Base-by-base conservation (phyloP, 23 tunicate genomes). In the Halocynthia aurantium region DNA sequence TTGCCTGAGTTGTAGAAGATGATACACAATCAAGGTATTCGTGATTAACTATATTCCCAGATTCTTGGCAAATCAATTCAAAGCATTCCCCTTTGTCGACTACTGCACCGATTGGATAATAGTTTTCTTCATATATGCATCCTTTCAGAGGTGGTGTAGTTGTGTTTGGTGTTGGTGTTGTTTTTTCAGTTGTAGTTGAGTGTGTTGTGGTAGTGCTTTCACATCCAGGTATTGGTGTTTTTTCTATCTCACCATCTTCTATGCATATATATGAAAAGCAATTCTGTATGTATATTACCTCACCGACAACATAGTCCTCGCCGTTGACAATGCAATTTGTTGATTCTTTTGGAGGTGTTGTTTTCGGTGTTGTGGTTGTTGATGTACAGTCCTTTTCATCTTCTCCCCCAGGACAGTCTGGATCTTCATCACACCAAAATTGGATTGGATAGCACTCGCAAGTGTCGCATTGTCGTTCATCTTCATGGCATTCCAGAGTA, bases 351-450 rank as follows among this genome's bases (percentile, higher is more conserved):
- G 71, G 18, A 10, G 71, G 22, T 67, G 71, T 67, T 20, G 71
- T 10, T 67, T 67, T 49, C 1, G 71, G 22, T 67, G 71, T 67
- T n/a, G 73, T 7, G 7, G 73, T 73, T 73, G 77, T 73, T 52
- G 53, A 49, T 31, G 55, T 7, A 50, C 60, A 73, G 18, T 73
- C 61, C 18, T 52, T 73, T 53, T 73, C 77, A 73, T 73, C 77
- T n/a, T 22, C 18, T 10, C 77, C 77, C 6, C 55, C 77, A n/a
- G 61, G 6, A 52, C 77, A 73, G 77, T 73, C 77, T 8, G 15
- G 15, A 0, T n/a, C 18, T 22, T 40, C 61, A 53, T 73, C 77
- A 51, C 77, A 73, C 77, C 77, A 73, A 61, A 61, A 73, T 21
- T 73, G 61, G 5, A 5, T 53, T 52, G 77, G 77, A 22, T 53